These are phyloP conservation scores for Zaprionus nigranus DNA, from an alignment of 1,140 invertebrate genomes.

Conservation along the genomic window DNA sequence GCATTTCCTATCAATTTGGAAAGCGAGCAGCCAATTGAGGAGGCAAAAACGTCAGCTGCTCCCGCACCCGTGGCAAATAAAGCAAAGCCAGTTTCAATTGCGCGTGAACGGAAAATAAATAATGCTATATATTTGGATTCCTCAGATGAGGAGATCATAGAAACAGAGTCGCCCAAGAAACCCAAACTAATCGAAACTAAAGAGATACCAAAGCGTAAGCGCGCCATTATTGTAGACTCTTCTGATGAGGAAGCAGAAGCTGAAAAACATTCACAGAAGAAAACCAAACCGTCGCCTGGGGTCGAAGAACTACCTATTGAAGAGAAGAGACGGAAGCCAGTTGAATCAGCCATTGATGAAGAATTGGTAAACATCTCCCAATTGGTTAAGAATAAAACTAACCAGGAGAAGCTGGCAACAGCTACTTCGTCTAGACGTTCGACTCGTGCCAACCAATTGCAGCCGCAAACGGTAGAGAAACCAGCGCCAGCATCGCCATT, in stretches of 20 bases:
- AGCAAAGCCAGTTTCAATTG: not conserved
- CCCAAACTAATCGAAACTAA: not conserved
- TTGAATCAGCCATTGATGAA: not conserved
- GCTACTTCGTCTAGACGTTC: conserved; percentile 7
- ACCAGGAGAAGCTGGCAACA: not conserved
- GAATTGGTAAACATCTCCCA: not conserved
- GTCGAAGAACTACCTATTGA: not conserved
- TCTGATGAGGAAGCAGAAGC: conserved; percentile 36
- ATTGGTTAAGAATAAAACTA: not conserved
- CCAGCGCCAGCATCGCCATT: not conserved
- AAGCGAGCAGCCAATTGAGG: not conserved
- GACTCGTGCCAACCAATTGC: conserved; percentile 13
- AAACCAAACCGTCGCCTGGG: not conserved
- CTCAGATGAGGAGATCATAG: conserved; percentile 50
- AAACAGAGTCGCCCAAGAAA: conserved; percentile 24
- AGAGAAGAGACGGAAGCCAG: not conserved
- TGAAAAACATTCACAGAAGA: conserved; percentile 9
- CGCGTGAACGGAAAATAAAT: conserved; percentile 11
- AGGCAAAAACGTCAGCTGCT: not conserved
- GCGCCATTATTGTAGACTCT: conserved; percentile 19
- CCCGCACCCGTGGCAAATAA: not conserved
- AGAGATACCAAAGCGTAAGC: conserved; percentile 7
- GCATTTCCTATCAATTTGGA: not conserved
- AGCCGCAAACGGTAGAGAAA: not conserved
- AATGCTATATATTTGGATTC: conserved; percentile 45